Evolutionary conservation across 2,113 vertebrate species (phyloP).

Genomic region (Gymnogyps californianus): DNA sequence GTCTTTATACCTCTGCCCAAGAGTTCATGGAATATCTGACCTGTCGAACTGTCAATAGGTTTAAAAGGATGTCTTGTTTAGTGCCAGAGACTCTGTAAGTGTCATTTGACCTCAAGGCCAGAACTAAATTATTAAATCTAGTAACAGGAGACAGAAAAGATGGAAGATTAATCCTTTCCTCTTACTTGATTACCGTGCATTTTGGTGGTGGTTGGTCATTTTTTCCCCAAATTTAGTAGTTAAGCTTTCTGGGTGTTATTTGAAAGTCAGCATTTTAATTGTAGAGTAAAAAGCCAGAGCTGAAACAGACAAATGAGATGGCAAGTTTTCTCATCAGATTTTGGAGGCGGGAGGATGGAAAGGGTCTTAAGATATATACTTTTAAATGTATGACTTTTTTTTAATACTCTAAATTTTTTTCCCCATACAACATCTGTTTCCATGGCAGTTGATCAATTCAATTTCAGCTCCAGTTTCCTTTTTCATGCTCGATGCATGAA

Average conservation of each 20-base stretch:
- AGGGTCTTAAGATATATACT: background rate
- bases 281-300: background rate
- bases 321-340: background rate
- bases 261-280: background rate
- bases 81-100: background rate
- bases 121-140: background rate
- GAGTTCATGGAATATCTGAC: background rate
- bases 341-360: background rate
- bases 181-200: background rate
- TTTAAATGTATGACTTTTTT: background rate
- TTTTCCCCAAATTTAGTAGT: background rate
- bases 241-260: background rate
- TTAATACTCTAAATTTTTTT: background rate
- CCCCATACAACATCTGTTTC: background rate
- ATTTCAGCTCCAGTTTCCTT: background rate
- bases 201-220: background rate
- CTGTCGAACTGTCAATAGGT: background rate
- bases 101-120: background rate
- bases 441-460: background rate
- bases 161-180: background rate
- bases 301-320: background rate
- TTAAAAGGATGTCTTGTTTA: background rate
- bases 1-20: background rate
- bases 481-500: background rate
- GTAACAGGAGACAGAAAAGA: background rate